Base-by-base conservation (phyloP, 2,113 vertebrate genomes). In the Calyptomena viridis region DNA sequence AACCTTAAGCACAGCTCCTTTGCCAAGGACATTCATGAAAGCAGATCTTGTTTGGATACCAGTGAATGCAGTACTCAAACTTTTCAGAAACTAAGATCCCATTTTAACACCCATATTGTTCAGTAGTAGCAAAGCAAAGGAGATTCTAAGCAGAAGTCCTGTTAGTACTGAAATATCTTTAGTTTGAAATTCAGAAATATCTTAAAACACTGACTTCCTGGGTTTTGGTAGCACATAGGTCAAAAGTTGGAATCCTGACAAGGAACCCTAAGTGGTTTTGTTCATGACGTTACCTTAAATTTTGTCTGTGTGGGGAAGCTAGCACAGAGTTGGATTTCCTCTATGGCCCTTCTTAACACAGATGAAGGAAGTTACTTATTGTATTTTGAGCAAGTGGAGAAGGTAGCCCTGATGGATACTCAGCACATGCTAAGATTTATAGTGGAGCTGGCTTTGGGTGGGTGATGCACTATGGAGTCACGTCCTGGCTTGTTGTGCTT, bases 21-120 rank as follows among this genome's bases (percentile, higher is more conserved):
- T 97, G 92, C 94, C 90, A 96, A 93, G 93, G 76, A 94, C 90
- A 92, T 4, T 94, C 62, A 33, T 97, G 78, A 96, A 97, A 95
- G 87, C 95, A 71, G 66, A 75, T 69, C 64, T 84, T 94, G 86
- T 94, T 92, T 94, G 91, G 69, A 72, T 78, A 94, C 60, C 42
- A 87, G 56, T 92, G 86, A 95, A 90, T 81, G 56, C 52, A 90
- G 52, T 28, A 31, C 77, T 87, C 62, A 86, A 63, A 78, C 55
- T 83, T 84, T 69, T 93, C 31, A 85, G 91, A 75, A 81, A n/a
- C 79, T 75, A 74, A 84, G 44, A 80, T 68, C 39, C 42, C 8
- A 85, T 93, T 93, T 83, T 93, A 90, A 79, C 86, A 72, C 67
- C 39, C n/a, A 15, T 88, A 52, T 84, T 91, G 47, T 91, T 90